phyloP scores from a whole-genome alignment of 2,888 invertebrate genomes.

The Ochlodes sylvanus region DNA sequence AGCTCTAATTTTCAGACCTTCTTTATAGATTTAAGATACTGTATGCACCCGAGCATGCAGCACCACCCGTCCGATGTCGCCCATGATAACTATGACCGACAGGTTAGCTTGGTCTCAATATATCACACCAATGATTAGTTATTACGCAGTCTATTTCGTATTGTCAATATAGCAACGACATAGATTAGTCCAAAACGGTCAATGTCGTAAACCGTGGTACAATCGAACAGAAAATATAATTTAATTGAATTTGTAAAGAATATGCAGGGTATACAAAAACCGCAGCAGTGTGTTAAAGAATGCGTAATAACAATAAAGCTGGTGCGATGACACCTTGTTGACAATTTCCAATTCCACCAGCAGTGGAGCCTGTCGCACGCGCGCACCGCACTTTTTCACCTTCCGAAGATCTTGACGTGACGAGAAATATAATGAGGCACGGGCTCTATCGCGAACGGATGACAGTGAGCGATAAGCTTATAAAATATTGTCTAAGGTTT shows the following conservation, averaged over 20 bases:
- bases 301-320: conserved; percentile 8
- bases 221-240: too few relatives aligned
- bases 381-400: conserved; percentile 32
- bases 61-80: too few relatives aligned
- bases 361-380: conserved; percentile 21
- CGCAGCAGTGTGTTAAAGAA: conserved; percentile 5
- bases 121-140: too few relatives aligned
- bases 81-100: too few relatives aligned
- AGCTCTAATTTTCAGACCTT: too few relatives aligned
- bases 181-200: too few relatives aligned
- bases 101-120: too few relatives aligned
- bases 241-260: neutral
- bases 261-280: neutral
- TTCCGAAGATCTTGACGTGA: conserved; percentile 37
- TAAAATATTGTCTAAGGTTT: neutral
- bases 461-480: neutral
- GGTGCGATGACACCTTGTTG: conserved; percentile 30
- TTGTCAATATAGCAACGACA: too few relatives aligned
- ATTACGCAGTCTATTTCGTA: too few relatives aligned
- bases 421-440: conserved; percentile 24
- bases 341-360: conserved; percentile 31
- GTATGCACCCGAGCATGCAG: too few relatives aligned
- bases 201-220: too few relatives aligned
- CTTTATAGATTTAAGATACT: too few relatives aligned
- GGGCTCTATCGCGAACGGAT: neutral